Evolutionary conservation across 2,113 vertebrate genomes (phyloP).

Genomic region (Oryzias melastigma): DNA sequence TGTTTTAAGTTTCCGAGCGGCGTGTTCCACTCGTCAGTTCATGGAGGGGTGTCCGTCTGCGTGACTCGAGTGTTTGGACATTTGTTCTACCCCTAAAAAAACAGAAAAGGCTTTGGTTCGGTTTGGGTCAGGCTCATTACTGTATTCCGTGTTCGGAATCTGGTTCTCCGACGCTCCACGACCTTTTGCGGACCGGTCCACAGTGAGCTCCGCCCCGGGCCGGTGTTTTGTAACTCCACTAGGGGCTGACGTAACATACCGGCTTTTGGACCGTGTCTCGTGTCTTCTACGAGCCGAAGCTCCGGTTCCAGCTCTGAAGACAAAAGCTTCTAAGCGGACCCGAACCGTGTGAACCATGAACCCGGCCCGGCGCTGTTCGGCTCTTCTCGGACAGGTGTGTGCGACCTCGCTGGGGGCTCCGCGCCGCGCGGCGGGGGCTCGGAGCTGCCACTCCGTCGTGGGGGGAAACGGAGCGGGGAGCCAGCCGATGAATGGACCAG

Average conservation of each 20-base stretch:
- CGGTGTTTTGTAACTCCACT: constrained; percentile 7
- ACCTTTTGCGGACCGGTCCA: not conserved
- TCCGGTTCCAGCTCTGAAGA: too few relatives aligned
- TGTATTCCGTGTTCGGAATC: too few relatives aligned
- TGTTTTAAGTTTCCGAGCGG: too few relatives aligned
- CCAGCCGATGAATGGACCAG: too few relatives aligned
- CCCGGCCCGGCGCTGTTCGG: constrained; percentile 54
- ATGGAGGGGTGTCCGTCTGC: too few relatives aligned
- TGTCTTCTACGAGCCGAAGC: too few relatives aligned
- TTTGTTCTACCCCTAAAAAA: too few relatives aligned
- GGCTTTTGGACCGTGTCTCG: constrained; percentile 11
- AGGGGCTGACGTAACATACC: constrained; percentile 35
- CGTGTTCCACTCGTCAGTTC: too few relatives aligned
- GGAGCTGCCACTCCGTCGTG: not conserved
- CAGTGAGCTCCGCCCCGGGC: not conserved
- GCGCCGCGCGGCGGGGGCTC: not conserved
- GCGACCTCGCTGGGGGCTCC: not conserved
- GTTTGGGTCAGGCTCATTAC: too few relatives aligned
- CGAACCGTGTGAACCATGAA: constrained; percentile 39
- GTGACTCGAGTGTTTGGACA: too few relatives aligned
- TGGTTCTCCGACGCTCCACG: not conserved
- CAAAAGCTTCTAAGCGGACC: not conserved
- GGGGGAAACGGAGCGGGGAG: not conserved
- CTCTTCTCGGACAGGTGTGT: constrained; percentile 47
- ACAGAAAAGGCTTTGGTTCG: too few relatives aligned